These are phyloP conservation scores for Leucophenga montana DNA, from an alignment of 2,888 invertebrate species.

Conservation along the genomic window DNA sequence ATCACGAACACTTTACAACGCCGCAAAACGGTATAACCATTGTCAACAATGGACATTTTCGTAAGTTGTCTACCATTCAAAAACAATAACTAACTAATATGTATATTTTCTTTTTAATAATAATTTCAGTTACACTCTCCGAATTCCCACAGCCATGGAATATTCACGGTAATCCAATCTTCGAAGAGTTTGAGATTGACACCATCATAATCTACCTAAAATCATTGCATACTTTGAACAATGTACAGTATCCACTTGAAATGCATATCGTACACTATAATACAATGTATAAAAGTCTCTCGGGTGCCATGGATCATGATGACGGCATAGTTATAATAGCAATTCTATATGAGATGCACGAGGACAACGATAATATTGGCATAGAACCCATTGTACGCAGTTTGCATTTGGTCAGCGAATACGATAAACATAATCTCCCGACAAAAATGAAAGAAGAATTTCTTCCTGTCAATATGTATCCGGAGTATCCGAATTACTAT, in stretches of 20 bases:
- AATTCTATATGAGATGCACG: conserved; percentile 74
- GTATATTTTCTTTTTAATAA: background rate
- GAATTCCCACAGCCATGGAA: conserved; percentile 37
- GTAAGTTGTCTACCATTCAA: background rate
- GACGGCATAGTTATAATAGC: conserved; percentile 78
- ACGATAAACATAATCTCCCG: conserved; percentile 41
- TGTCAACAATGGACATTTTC: conserved; percentile 4
- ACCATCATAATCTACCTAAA: too few species aligned
- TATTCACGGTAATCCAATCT: conserved; percentile 74
- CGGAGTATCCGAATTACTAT: conserved; percentile 62
- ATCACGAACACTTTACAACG: background rate
- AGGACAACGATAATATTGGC: conserved; percentile 33
- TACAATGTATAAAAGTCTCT: conserved; percentile 69
- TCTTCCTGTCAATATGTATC: background rate
- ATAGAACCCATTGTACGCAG: conserved; percentile 37
- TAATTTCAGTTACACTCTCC: conserved; percentile 34
- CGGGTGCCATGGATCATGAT: conserved; percentile 73
- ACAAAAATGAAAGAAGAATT: conserved; percentile 39
- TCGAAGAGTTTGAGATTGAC: background rate
- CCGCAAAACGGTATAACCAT: background rate
- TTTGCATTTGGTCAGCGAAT: conserved; percentile 38
- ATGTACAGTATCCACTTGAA: background rate
- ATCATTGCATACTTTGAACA: background rate
- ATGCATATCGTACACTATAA: conserved; percentile 78
- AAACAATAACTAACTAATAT: too few species aligned